Base-by-base conservation (phyloP, 2,113 vertebrate species). In the Poecilia latipinna region DNA sequence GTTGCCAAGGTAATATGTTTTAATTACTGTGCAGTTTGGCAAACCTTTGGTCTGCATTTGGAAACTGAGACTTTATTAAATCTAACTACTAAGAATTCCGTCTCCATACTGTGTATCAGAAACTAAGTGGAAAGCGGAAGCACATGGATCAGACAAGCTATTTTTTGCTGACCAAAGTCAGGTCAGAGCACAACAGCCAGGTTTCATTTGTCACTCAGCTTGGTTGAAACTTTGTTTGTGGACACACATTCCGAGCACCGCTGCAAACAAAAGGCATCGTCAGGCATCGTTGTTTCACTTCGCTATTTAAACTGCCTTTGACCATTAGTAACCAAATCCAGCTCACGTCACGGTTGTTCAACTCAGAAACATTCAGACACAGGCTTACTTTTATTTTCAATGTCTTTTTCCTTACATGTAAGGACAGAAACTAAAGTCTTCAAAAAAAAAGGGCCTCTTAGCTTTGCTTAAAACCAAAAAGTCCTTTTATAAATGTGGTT, bases 221-320 rank as follows among this genome's bases (percentile, higher is more conserved):
- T 35, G 28, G 26, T 2, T 35, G 61, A 28, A 75, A 67, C 24
- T 3, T 61, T 62, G 3, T 11, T 37, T 54, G 24, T 39, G 15
- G 7, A 29, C 37, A 0, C 62, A 31, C 19, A 1, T 12, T 54
- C 73, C 19, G 8, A 12, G 1, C 8, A 2, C 51, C 1, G 0
- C 7, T 28, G 10, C n/a, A 57, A 71, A 15, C 33, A 12, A 29
- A 42, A 57, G 2, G 5, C 12, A 15, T 1, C 2, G 6, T 70
- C 44, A 63, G 11, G 28, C 31, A 64, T 19, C 51, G 71, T 72
- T 62, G 35, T 81, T 83, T 86, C 76, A 78, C 68, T 77, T 83
- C 70, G 44, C 71, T 33, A 65, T 24, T 81, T 6, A 12, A 4
- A 32, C 0, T 19, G 26, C 2, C 57, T 62, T 68, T 0, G 5